Percentiles rank a stretch among this genome's conserved stretches.
Conservation (phyloP, 1,140 invertebrate genomes). For the Cyrtorhinus lividipennis region DNA sequence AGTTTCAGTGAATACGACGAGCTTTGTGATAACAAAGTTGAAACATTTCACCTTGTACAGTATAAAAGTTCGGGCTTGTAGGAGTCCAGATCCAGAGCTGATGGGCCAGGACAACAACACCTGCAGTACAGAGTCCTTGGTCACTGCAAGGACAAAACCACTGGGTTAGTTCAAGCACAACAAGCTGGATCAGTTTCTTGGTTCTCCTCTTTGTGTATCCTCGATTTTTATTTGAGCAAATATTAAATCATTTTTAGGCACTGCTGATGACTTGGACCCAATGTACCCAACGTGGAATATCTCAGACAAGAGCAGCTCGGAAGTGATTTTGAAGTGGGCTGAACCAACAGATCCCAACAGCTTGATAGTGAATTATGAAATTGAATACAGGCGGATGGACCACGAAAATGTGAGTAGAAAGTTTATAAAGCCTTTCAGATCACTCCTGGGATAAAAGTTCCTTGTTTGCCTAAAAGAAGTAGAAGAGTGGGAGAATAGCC, state of each 20-base stretch:
- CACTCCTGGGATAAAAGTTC: no score
- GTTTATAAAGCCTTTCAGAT: constrained; percentile 2
- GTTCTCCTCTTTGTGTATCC: not conserved
- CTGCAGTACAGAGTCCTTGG: constrained; percentile 25
- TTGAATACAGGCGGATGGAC: constrained; percentile 53
- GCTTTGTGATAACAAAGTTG: constrained; percentile 42
- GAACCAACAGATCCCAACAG: constrained; percentile 74
- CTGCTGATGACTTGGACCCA: constrained; percentile 25
- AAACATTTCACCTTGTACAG: constrained; percentile 57
- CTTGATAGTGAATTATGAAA: constrained; percentile 63
- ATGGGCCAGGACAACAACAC: no score
- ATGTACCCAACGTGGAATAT: constrained; percentile 21
- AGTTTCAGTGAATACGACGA: not conserved
- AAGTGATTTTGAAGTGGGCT: constrained; percentile 44
- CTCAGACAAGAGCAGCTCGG: constrained; percentile 22
- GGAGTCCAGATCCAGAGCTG: no score
- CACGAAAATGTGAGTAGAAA: constrained; percentile 41
- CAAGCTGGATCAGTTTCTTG: not conserved
- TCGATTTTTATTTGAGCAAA: not conserved
- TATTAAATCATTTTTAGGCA: constrained; percentile 17
- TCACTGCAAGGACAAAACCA: constrained; percentile 22
- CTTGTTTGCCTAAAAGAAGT: no score
- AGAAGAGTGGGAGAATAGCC: no score
- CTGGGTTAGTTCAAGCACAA: constrained; percentile 11
- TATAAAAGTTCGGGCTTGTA: constrained; percentile 54